Base-by-base conservation (phyloP, 2,888 invertebrate genomes). In the Cephus nigrinus region DNA sequence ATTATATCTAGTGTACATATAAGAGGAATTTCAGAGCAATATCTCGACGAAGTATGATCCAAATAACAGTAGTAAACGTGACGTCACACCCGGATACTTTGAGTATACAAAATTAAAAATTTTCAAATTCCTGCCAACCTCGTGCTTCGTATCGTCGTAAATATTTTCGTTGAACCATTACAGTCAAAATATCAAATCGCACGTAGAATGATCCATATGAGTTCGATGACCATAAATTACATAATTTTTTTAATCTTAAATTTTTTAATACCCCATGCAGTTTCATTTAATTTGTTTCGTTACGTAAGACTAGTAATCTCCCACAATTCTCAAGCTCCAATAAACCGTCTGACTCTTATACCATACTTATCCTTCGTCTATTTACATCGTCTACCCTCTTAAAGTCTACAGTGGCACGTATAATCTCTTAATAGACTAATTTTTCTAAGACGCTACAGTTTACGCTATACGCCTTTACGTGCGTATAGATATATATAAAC, bases 381-480 rank as follows among this genome's bases (percentile, higher is more conserved):
- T 55, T 55, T 23, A 55, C 55, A 55, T 23, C 23, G 23, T 23
- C 23, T 55, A 55, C 55, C 55, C 55, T 55, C 55, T 55, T 55
- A 55, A 55, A 23, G 23, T 55, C 55, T 23, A 55, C 23, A 55
- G 55, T 23, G 9, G 55, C 55, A 68, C 73, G 74, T 79, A 73
- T 80, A 78, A 81, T 79, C 78, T 79, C 68, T 72, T 78, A 74
- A 78, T 76, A 76, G 75, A 68, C 76, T 75, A 78, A 79, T 79
- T 79, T 75, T 77, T 73, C 76, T 76, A 71, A 79, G 72, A 68
- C 77, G 33, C 31, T 32, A 31, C 34, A 11, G 68, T 72, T 72
- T 12, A 55, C 33, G 40, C 55, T 74, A 79, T 74, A 74, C 35
- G 68, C 75, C 69, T 30, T 36, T 55, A 23, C 55, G 23, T 9